Percentiles rank a stretch among this genome's conserved stretches.
Evolutionary conservation across 1,140 invertebrate species (phyloP).

Genomic region (Scaptomyza graminum): DNA sequence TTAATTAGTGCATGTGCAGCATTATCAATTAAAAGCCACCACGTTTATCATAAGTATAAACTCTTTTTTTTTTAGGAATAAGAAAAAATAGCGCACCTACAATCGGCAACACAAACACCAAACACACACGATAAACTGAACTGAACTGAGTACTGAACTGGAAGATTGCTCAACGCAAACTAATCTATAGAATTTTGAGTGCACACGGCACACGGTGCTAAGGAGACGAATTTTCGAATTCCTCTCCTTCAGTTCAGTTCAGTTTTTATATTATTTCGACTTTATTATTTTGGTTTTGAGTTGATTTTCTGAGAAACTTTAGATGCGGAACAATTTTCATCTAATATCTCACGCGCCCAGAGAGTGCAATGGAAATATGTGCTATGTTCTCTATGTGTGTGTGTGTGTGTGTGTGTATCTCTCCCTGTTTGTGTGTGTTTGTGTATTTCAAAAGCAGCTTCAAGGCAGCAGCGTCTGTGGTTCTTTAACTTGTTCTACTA

Average conservation of each 20-base stretch:
- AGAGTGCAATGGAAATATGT: conserved; percentile 76
- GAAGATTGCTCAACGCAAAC: conserved; percentile 81
- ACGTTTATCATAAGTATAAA: neutral
- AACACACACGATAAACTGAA: conserved; percentile 52
- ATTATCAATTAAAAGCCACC: conserved; percentile 52
- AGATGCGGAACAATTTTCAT: conserved; percentile 73
- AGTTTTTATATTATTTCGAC: conserved; percentile 38
- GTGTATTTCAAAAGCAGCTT: conserved; percentile 14
- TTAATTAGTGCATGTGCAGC: conserved; percentile 23
- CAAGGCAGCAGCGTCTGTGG: conserved; percentile 56
- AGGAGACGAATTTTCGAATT: conserved; percentile 1
- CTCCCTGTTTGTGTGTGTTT: conserved; percentile 16
- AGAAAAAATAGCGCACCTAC: conserved; percentile 56
- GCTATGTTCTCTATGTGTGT: conserved; percentile 34
- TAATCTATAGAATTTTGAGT: conserved; percentile 82
- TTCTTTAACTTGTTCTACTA: conserved; percentile 55
- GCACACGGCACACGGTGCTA: conserved; percentile 72
- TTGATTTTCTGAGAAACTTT: conserved; percentile 74
- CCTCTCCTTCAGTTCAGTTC: conserved; percentile 24
- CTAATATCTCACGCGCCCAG: conserved; percentile 63
- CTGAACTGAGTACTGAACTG: conserved; percentile 76
- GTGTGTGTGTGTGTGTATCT: conserved; percentile 39
- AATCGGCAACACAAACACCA: conserved; percentile 59
- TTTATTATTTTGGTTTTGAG: conserved; percentile 29
- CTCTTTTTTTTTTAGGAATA: too few relatives aligned